Conservation (phyloP, 1,140 invertebrate genomes). For the Eriosoma lanigerum region DNA sequence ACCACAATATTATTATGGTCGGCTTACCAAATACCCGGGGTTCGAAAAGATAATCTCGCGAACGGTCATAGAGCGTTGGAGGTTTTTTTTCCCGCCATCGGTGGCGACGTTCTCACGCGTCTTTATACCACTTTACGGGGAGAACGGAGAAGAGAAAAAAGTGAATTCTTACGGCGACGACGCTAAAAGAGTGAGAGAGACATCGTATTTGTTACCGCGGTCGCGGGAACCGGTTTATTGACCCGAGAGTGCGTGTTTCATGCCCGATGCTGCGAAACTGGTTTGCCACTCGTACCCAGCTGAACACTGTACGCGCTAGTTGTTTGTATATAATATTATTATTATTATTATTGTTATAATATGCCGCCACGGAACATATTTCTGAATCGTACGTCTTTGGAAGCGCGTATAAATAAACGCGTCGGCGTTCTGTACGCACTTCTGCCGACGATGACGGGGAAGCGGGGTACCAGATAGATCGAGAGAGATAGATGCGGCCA, state of each 20-base stretch:
- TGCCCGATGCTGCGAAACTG: slow-evolving; percentile 45
- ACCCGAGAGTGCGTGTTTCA: slow-evolving; percentile 21
- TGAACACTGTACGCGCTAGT: no score
- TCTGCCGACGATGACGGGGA: no score
- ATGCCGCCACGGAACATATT: not conserved
- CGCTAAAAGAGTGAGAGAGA: not conserved
- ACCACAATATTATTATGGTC: not conserved
- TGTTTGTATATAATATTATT: not conserved
- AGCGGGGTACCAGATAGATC: no score
- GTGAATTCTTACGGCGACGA: slow-evolving; percentile 27
- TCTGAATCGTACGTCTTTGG: no score
- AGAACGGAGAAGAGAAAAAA: slow-evolving; percentile 4
- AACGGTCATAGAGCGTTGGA: not conserved
- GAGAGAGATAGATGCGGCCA: no score
- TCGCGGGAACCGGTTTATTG: slow-evolving; percentile 44
- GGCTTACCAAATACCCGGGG: not conserved
- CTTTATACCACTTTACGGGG: not conserved
- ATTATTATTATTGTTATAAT: slow-evolving; percentile 20
- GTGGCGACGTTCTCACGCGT: slow-evolving; percentile 29
- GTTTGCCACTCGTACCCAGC: slow-evolving; percentile 33
- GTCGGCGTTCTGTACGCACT: no score
- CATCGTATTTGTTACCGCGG: slow-evolving; percentile 15
- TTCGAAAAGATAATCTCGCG: not conserved
- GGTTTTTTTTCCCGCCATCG: slow-evolving; percentile 44
- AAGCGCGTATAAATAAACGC: no score